Conservation (phyloP, 2,888 invertebrate species). For the Euproctis similis region DNA sequence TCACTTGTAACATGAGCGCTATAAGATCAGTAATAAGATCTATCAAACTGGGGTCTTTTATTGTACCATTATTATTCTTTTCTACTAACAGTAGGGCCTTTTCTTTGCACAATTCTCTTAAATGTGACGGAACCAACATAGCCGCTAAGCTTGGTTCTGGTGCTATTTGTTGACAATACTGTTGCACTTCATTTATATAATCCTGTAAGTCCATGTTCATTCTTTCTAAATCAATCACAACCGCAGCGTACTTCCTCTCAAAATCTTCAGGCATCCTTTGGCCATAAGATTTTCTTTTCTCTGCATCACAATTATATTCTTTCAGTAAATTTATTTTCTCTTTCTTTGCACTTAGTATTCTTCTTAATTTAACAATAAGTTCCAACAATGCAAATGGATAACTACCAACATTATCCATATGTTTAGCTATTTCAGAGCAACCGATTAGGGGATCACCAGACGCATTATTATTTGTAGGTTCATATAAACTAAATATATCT, state of each 20-base stretch:
- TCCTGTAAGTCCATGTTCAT: slow-evolving; percentile 92
- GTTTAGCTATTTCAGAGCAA: slow-evolving; percentile 58
- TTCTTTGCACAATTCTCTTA: slow-evolving; percentile 90
- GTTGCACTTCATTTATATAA: slow-evolving; percentile 89
- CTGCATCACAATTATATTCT: slow-evolving; percentile 93
- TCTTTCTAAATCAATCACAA: slow-evolving; percentile 91
- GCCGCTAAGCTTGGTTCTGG: slow-evolving; percentile 91
- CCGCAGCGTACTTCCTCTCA: slow-evolving; percentile 91
- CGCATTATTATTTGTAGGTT: slow-evolving; percentile 49
- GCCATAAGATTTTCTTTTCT: slow-evolving; percentile 87
- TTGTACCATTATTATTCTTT: slow-evolving; percentile 78
- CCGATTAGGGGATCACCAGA: slow-evolving; percentile 85
- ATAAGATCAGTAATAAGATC: slow-evolving; percentile 91
- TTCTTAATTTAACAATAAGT: slow-evolving; percentile 89
- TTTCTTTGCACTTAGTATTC: slow-evolving; percentile 88
- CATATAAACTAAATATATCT: slow-evolving; percentile 67
- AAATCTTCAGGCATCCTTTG: slow-evolving; percentile 89
- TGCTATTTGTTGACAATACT: slow-evolving; percentile 88
- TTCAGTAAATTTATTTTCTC: slow-evolving; percentile 86
- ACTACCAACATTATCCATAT: slow-evolving; percentile 80
- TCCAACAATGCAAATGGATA: slow-evolving; percentile 91
- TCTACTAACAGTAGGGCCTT: slow-evolving; percentile 89
- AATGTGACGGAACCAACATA: slow-evolving; percentile 90
- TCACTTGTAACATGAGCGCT: slow-evolving; percentile 91
- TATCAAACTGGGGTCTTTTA: slow-evolving; percentile 79